phyloP scores from a whole-genome alignment of 2,888 invertebrate genomes.

The Operophtera brumata region DNA sequence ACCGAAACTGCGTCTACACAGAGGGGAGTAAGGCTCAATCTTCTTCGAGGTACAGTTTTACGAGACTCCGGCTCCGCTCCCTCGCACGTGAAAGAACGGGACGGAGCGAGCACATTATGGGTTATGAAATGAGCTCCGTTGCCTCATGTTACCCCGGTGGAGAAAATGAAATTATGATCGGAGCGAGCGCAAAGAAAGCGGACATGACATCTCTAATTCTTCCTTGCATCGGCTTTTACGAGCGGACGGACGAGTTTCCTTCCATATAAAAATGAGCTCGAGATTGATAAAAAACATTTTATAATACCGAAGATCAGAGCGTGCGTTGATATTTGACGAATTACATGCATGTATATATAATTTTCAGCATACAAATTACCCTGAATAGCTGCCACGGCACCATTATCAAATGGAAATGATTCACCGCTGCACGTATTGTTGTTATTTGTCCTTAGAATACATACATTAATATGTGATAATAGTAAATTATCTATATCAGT shows the following conservation, averaged over 20 bases:
- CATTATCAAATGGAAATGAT: too few relatives aligned
- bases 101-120: constrained; percentile 64
- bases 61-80: constrained; percentile 41
- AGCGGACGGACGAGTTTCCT: constrained; percentile 36
- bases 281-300: constrained; percentile 32
- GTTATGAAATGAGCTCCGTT: constrained; percentile 75
- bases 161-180: constrained; percentile 75
- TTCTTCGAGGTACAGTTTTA: constrained; percentile 54
- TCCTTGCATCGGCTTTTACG: constrained; percentile 40
- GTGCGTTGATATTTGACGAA: background rate
- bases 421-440: too few relatives aligned
- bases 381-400: too few relatives aligned
- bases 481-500: background rate
- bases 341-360: too few relatives aligned
- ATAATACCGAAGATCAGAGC: constrained; percentile 19
- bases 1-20: constrained; percentile 55
- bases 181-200: constrained; percentile 68
- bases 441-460: too few relatives aligned
- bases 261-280: constrained; percentile 32
- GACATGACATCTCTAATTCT: constrained; percentile 57
- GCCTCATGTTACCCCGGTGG: constrained; percentile 66
- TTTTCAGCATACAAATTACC: too few relatives aligned
- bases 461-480: background rate
- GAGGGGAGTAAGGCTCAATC: constrained; percentile 56
- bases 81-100: constrained; percentile 44